These are phyloP conservation scores for Molorchus minor DNA, from an alignment of 2,888 invertebrate genomes.

Conservation along the genomic window DNA sequence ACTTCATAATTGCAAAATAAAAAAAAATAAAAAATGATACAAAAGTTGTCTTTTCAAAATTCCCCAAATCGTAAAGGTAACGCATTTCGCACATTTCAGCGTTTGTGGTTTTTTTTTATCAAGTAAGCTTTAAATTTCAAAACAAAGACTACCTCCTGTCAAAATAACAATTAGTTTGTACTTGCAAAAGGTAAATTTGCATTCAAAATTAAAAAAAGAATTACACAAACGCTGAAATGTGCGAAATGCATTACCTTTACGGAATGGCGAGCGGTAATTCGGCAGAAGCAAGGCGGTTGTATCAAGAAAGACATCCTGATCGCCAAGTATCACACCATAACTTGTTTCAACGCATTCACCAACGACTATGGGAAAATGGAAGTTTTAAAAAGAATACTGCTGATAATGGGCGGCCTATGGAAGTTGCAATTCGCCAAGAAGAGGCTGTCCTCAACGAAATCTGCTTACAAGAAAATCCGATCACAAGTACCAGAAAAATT, in stretches of 20 bases:
- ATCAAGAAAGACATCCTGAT: conserved; percentile 5
- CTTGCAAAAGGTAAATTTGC: conserved; percentile 1
- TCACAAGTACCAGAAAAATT: conserved; percentile 23
- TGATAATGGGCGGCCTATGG: conserved; percentile 4
- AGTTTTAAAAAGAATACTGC: conserved; percentile 27
- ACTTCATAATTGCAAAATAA: too few relatives aligned
- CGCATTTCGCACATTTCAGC: too few relatives aligned
- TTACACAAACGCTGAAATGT: conserved; percentile 14
- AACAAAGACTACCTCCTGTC: conserved; percentile 5
- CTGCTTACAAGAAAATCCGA: conserved; percentile 1
- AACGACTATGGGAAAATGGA: conserved; percentile 13
- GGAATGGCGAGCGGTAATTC: conserved; percentile 13
- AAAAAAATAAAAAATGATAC: too few relatives aligned
- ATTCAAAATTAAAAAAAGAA: conserved; percentile 9
- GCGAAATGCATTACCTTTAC: conserved; percentile 8
- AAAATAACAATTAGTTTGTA: too few relatives aligned
- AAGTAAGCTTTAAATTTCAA: conserved; percentile 9
- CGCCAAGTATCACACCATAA: conserved; percentile 6
- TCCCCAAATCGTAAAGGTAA: too few relatives aligned
- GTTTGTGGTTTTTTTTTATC: conserved; percentile 11
- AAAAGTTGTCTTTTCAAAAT: too few relatives aligned
- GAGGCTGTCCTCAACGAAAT: conserved; percentile 17
- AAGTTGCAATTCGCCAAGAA: conserved; percentile 16
- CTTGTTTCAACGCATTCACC: not conserved
- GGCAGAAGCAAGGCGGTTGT: conserved; percentile 17